A percentile compares a stretch with the other conserved stretches of the same genome.
Conservation (phyloP, 2,888 invertebrate species). For the Drosophila neotestacea region DNA sequence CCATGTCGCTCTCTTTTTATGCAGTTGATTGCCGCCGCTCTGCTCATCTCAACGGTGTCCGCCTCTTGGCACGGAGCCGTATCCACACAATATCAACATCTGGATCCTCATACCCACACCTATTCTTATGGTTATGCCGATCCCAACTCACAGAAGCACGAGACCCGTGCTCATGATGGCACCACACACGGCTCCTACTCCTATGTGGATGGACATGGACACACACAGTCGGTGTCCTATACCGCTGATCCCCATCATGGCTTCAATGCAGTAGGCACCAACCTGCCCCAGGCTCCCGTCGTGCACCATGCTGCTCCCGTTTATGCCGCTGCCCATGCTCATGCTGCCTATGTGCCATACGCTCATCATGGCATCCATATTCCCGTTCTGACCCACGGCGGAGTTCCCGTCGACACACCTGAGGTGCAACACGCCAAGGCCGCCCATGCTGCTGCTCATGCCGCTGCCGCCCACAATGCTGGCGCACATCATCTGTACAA, state of each 20-base stretch:
- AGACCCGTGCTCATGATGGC: constrained; percentile 87
- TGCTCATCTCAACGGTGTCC: constrained; percentile 84
- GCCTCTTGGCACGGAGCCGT: constrained; percentile 84
- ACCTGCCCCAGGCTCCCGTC: constrained; percentile 87
- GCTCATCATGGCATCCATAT: constrained; percentile 74
- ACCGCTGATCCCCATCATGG: constrained; percentile 88
- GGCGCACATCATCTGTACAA: constrained; percentile 85
- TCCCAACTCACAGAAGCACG: constrained; percentile 88
- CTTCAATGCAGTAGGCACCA: constrained; percentile 89
- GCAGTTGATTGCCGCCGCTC: constrained; percentile 82
- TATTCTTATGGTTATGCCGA: constrained; percentile 89
- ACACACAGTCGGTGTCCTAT: constrained; percentile 88
- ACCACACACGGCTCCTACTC: constrained; percentile 89
- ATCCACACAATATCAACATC: constrained; percentile 87
- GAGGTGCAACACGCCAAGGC: constrained; percentile 86
- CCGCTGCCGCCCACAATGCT: constrained; percentile 84
- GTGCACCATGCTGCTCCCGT: constrained; percentile 70
- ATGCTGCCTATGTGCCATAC: constrained; percentile 80
- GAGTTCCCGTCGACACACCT: constrained; percentile 85
- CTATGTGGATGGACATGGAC: constrained; percentile 89
- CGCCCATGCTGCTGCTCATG: constrained; percentile 86
- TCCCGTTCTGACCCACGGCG: constrained; percentile 82
- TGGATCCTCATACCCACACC: constrained; percentile 87
- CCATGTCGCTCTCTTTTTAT: not conserved
- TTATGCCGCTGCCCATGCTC: constrained; percentile 81